Base-by-base conservation (phyloP, 2,888 invertebrate species). In the Agonopterix alstromeriana region DNA sequence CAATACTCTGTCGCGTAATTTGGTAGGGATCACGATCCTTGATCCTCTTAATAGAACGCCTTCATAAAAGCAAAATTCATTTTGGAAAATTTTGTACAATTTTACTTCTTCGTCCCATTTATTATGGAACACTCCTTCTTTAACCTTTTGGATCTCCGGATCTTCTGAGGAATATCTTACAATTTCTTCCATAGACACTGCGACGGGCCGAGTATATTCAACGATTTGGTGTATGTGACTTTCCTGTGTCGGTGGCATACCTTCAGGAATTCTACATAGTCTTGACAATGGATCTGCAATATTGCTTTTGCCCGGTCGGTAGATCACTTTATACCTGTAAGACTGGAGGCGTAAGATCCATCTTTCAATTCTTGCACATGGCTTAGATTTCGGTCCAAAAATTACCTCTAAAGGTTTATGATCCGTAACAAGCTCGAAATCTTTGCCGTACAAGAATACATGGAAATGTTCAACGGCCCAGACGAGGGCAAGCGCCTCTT, bases 381-480 rank as follows among this genome's bases (percentile, higher is more conserved):
- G 14, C 2, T 14, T 14, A 2, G 14, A 14, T 14, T 14, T 14
- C 2, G 14, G 14, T 2, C 36, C 36, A 36, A 36, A 36, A 2
- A 49, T 17, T 4, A 36, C 5, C 36, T 49, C 41, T 8, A 48
- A n/a, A 8, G 49, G 44, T 43, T 40, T 46, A 42, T 47, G 42
- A 35, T 49, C 48, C 1, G 46, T 46, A 8, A 49, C 27, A 0
- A 45, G 3, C 0, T 63, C 66, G 43, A 54, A 54, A 14, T 60
- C 59, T 1, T 43, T 49, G 8, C 52, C 52, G 36, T 12, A 49
- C 3, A 49, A 35, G 12, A 36, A 52, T 2, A 44, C 10, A n/a
- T 42, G 2, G 38, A 54, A 52, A 35, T 52, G 50, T 42, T 54
- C 51, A 1, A 52, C 36, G 5, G 51, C n/a, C n/a, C n/a, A n/a